Conservation (phyloP, 64 coral and sea anemone genomes). For the Stichodactyla mertensii region DNA sequence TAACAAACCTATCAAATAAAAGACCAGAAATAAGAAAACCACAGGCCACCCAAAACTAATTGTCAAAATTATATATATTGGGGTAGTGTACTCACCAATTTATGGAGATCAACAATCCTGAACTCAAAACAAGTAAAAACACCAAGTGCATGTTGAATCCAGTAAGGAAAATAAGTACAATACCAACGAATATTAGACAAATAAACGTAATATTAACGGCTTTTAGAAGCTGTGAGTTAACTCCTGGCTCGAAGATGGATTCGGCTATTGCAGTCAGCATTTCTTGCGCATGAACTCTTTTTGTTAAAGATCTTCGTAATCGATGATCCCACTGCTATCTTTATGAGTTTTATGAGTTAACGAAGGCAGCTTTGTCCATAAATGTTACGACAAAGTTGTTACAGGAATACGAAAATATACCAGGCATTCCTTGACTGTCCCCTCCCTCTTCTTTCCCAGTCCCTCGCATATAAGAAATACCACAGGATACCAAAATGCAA, state of each 20-base stretch:
- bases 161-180: conserved; percentile 32
- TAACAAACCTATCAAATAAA: background rate
- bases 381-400: background rate
- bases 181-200: conserved; percentile 45
- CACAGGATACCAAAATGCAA: no score
- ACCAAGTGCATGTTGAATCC: conserved; percentile 83
- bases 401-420: background rate
- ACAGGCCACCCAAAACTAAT: background rate
- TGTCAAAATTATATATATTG: no score
- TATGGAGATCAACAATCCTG: conserved; percentile 59
- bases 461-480: background rate
- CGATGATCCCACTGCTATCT: background rate
- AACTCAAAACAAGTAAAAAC: conserved; percentile 38
- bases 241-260: conserved; percentile 82
- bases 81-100: conserved; percentile 49
- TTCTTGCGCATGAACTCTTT: background rate
- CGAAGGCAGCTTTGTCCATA: background rate
- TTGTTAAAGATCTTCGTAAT: background rate
- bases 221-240: conserved; percentile 61
- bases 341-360: no score
- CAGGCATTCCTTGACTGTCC: background rate
- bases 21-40: background rate
- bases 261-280: conserved; percentile 29
- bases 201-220: conserved; percentile 66
- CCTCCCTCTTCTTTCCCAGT: background rate